Evolutionary conservation across 1,140 invertebrate genomes (phyloP).

Genomic region (Pararge aegeria): DNA sequence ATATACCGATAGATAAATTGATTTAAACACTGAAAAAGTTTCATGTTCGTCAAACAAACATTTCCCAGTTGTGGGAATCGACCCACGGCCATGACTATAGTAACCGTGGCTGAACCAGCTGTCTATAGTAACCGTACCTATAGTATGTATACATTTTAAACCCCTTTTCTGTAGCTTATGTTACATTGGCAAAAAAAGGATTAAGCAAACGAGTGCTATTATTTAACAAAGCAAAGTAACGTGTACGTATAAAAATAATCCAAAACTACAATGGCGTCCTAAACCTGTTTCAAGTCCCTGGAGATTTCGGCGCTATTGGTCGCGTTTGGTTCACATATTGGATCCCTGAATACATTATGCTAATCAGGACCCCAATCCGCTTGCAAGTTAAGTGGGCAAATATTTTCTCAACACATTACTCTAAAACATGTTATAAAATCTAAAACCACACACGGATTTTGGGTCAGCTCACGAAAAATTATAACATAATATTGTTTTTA

Average conservation of each 20-base stretch:
- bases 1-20: too few species aligned
- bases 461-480: not conserved
- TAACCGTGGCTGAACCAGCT: too few species aligned
- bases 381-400: conserved; percentile 31
- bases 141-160: too few species aligned
- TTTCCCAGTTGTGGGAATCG: too few species aligned
- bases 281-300: conserved; percentile 19
- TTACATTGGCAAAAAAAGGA: too few species aligned
- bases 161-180: too few species aligned
- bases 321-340: conserved; percentile 47
- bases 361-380: conserved; percentile 38
- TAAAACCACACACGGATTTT: not conserved
- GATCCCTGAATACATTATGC: conserved; percentile 56
- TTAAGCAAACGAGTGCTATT: too few species aligned
- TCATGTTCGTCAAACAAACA: too few species aligned
- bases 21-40: too few species aligned
- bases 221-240: not conserved
- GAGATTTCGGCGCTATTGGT: conserved; percentile 36
- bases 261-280: not conserved
- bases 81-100: too few species aligned
- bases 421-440: conserved; percentile 3
- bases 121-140: too few species aligned
- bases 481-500: not conserved
- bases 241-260: not conserved
- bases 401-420: conserved; percentile 22